Percentiles rank a stretch among this genome's conserved stretches.
These are phyloP conservation scores for Nibea coibor DNA, from an alignment of 2,113 vertebrate species.

Conservation along the genomic window DNA sequence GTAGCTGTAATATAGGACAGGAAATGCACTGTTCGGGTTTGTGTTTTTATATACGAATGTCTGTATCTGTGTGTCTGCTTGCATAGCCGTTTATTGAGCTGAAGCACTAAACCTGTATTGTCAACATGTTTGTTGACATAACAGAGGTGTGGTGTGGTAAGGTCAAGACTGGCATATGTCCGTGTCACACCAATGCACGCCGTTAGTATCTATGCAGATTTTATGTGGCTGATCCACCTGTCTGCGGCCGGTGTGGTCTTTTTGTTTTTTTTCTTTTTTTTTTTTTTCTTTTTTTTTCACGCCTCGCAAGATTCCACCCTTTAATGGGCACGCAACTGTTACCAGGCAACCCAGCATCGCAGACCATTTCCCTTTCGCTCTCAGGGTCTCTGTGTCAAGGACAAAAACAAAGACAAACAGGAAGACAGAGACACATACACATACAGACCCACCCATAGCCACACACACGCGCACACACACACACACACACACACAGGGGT, in stretches of 20 bases:
- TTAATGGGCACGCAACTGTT: slow-evolving; percentile 49
- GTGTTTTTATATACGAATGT: background rate
- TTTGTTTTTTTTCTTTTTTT: slow-evolving; percentile 10
- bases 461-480: background rate
- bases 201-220: slow-evolving; percentile 70
- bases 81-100: background rate
- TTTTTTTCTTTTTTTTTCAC: slow-evolving; percentile 64
- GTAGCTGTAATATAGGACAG: background rate
- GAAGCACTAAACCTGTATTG: background rate
- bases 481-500: background rate
- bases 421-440: background rate
- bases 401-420: slow-evolving; percentile 45
- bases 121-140: slow-evolving; percentile 22
- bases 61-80: background rate
- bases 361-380: slow-evolving; percentile 17
- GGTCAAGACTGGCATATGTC: slow-evolving; percentile 22
- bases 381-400: slow-evolving; percentile 16
- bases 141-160: slow-evolving; percentile 28
- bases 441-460: background rate
- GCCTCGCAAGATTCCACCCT: slow-evolving; percentile 43
- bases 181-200: slow-evolving; percentile 40
- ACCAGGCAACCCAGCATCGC: slow-evolving; percentile 66
- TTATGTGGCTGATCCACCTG: slow-evolving; percentile 50
- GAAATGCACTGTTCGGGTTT: background rate
- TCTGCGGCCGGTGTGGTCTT: slow-evolving; percentile 13